phyloP scores from a whole-genome alignment of 2,888 invertebrate species.

The Ctenicera cuprea region DNA sequence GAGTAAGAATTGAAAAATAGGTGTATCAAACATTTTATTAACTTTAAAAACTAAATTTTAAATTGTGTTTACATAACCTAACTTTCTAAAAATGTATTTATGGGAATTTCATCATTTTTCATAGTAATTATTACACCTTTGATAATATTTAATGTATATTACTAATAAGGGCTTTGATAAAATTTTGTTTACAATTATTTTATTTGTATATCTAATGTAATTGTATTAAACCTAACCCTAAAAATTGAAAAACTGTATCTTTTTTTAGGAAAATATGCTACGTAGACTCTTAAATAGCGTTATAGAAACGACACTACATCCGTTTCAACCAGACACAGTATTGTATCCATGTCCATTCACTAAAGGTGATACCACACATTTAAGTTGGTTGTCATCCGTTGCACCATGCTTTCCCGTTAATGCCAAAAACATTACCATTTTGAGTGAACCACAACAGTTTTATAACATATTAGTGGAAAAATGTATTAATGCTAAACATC shows the following conservation, averaged over 20 bases:
- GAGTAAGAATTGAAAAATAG: neutral
- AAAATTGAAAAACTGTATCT: neutral
- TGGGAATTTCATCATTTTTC: too few relatives aligned
- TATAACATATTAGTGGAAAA: conserved; percentile 83
- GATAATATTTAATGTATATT: too few relatives aligned
- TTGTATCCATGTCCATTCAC: conserved; percentile 66
- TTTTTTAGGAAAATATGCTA: conserved; percentile 62
- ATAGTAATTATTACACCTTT: too few relatives aligned
- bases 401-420: conserved; percentile 83
- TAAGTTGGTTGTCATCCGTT: conserved; percentile 77
- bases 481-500: conserved; percentile 78
- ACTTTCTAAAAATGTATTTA: neutral
- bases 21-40: too few relatives aligned
- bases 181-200: neutral
- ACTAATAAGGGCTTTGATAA: too few relatives aligned
- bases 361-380: conserved; percentile 64
- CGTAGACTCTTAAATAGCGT: conserved; percentile 67
- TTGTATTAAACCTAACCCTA: neutral
- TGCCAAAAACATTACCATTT: conserved; percentile 81
- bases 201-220: neutral
- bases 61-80: neutral
- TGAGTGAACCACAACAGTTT: conserved; percentile 86
- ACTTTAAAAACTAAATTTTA: neutral
- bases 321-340: conserved; percentile 59
- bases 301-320: conserved; percentile 64